phyloP scores from a whole-genome alignment of 2,888 invertebrate species.

The Brachyopa scutellaris region DNA sequence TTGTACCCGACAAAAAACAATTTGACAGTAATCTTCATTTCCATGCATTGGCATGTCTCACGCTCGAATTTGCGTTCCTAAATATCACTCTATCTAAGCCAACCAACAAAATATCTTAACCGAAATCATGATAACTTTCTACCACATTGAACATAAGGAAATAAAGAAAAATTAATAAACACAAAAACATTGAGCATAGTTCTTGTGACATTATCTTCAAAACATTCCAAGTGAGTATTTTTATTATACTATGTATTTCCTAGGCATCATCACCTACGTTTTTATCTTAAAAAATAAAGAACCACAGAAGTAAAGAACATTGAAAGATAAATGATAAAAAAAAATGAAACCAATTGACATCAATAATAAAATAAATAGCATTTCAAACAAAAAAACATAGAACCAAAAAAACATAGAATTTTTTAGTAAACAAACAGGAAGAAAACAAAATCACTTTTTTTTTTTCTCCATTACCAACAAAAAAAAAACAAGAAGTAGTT shows the following conservation, averaged over 20 bases:
- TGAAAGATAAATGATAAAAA: constrained; percentile 20
- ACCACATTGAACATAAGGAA: constrained; percentile 7
- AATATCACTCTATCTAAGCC: constrained; percentile 41
- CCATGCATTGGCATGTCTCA: background rate
- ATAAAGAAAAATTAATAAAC: constrained; percentile 17
- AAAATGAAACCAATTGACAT: constrained; percentile 52
- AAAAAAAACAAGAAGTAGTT: constrained; percentile 7
- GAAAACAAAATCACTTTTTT: constrained; percentile 47
- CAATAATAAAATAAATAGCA: constrained; percentile 19
- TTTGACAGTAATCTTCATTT: no score
- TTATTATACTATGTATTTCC: constrained; percentile 7
- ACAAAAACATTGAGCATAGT: constrained; percentile 41
- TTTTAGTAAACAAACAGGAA: constrained; percentile 15
- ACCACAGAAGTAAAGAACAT: constrained; percentile 1
- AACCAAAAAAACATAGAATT: constrained; percentile 50
- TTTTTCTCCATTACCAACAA: constrained; percentile 7
- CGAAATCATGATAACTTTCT: constrained; percentile 3
- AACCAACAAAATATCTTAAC: constrained; percentile 29
- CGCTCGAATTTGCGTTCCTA: constrained; percentile 12
- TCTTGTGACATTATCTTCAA: constrained; percentile 62
- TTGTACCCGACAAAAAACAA: no score
- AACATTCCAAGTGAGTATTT: constrained; percentile 64
- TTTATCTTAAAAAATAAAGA: constrained; percentile 2
- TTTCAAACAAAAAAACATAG: constrained; percentile 39
- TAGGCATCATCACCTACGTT: constrained; percentile 22